Conservation (phyloP, 2,888 invertebrate species). For the Euphydryas editha region DNA sequence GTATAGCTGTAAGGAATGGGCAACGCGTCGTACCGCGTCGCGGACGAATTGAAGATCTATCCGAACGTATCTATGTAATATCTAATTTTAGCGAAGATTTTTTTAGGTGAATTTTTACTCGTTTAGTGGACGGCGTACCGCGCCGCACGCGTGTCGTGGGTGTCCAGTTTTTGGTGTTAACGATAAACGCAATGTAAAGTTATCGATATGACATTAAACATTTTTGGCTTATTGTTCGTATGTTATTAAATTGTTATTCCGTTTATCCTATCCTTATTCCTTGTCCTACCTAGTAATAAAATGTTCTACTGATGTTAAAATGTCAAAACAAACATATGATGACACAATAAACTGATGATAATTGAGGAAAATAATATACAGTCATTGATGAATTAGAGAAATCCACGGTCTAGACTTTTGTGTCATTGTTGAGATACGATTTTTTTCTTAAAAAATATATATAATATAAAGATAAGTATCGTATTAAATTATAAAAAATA, state of each 20-base stretch:
- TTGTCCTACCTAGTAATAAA: slow-evolving; percentile 3
- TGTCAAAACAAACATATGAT: too few species aligned
- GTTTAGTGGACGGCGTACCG: slow-evolving; percentile 78
- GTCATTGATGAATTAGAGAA: too few species aligned
- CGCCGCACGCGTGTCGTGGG: slow-evolving; percentile 78
- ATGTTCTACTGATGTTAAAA: too few species aligned
- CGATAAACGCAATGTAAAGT: slow-evolving; percentile 80
- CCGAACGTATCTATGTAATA: slow-evolving; percentile 68
- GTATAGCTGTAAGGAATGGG: slow-evolving; percentile 14
- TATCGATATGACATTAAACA: slow-evolving; percentile 82
- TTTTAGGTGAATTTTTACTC: slow-evolving; percentile 80
- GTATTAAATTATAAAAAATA: too few species aligned
- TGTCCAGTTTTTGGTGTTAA: slow-evolving; percentile 78
- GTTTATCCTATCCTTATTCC: slow-evolving; percentile 5
- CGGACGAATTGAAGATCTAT: slow-evolving; percentile 53
- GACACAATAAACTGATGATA: too few species aligned
- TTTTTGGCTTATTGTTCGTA: slow-evolving; percentile 83
- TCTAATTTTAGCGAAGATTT: slow-evolving; percentile 73
- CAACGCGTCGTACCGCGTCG: slow-evolving; percentile 33
- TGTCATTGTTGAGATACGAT: too few species aligned
- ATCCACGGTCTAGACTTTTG: too few species aligned
- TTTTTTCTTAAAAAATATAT: too few species aligned
- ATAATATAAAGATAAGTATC: too few species aligned
- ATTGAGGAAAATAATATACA: too few species aligned
- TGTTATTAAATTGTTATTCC: slow-evolving; percentile 68